Conservation (phyloP, 2,888 invertebrate species). For the Koerneria pararmatus region DNA sequence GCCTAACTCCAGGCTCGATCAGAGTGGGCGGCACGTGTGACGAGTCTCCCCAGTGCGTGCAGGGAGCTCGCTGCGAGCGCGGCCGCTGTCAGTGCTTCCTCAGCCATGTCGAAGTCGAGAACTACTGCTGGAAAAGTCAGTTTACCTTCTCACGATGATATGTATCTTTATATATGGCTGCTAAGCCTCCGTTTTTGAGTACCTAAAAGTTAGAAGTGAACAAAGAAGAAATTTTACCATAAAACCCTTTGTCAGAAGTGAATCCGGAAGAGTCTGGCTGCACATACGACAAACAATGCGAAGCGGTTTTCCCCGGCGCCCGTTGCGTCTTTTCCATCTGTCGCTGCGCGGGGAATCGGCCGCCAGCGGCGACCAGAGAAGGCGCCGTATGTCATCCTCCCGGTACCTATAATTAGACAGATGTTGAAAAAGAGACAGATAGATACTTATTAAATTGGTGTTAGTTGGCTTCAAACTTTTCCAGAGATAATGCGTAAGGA, state of each 20-base stretch:
- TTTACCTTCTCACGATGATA: neutral
- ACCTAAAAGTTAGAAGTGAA: neutral
- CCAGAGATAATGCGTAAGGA: too few relatives aligned
- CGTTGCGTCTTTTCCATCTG: slow-evolving; percentile 25
- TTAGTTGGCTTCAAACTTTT: too few relatives aligned
- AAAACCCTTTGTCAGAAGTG: slow-evolving; percentile 33
- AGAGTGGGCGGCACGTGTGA: slow-evolving; percentile 36
- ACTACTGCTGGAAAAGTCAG: slow-evolving; percentile 50
- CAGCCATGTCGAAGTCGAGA: slow-evolving; percentile 37
- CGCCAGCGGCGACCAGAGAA: slow-evolving; percentile 42
- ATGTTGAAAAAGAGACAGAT: too few relatives aligned
- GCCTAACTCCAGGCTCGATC: slow-evolving; percentile 16
- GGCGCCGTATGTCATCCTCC: slow-evolving; percentile 49
- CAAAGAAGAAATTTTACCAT: neutral
- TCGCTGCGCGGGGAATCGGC: slow-evolving; percentile 35
- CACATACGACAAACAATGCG: slow-evolving; percentile 49
- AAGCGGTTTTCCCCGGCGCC: slow-evolving; percentile 46
- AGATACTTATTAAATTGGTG: too few relatives aligned
- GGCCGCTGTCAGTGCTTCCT: slow-evolving; percentile 39
- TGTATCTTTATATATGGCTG: too few relatives aligned
- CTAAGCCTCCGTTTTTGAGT: too few relatives aligned
- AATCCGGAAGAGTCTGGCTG: slow-evolving; percentile 49
- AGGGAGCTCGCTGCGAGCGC: slow-evolving; percentile 41
- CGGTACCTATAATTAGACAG: too few relatives aligned
- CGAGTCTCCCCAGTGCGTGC: slow-evolving; percentile 39